These are phyloP conservation scores for Meriones unguiculatus DNA, from an alignment of 2,113 vertebrate genomes.

Conservation along the genomic window DNA sequence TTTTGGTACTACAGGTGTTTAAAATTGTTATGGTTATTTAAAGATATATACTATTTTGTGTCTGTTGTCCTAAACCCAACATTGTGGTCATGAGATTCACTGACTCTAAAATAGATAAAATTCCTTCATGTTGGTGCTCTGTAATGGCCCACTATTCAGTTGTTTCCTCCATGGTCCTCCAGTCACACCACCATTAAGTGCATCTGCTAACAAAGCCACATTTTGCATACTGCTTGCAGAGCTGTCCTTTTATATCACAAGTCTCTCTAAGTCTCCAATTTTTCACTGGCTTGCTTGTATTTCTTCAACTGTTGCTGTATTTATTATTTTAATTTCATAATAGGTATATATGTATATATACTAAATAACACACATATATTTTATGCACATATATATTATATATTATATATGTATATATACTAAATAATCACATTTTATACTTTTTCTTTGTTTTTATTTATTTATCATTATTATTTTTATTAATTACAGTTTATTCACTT, in stretches of 20 bases:
- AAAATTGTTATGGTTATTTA: background rate
- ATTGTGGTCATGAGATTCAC: constrained; percentile 19
- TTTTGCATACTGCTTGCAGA: background rate
- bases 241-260: background rate
- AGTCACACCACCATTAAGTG: background rate
- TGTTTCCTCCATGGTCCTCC: background rate
- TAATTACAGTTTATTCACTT: no score
- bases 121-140: background rate
- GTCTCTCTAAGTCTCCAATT: background rate
- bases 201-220: background rate
- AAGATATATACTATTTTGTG: background rate
- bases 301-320: background rate
- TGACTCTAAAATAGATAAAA: background rate
- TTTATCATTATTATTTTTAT: no score
- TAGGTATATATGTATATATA: background rate
- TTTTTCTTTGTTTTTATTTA: no score
- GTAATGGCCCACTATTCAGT: background rate
- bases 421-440: no score
- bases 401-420: no score
- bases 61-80: background rate
- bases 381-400: background rate
- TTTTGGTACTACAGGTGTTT: background rate
- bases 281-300: background rate
- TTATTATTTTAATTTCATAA: background rate
- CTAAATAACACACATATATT: background rate